Evolutionary conservation across 1,140 invertebrate genomes (phyloP).

Genomic region (Bursaphelenchus mucronatus): DNA sequence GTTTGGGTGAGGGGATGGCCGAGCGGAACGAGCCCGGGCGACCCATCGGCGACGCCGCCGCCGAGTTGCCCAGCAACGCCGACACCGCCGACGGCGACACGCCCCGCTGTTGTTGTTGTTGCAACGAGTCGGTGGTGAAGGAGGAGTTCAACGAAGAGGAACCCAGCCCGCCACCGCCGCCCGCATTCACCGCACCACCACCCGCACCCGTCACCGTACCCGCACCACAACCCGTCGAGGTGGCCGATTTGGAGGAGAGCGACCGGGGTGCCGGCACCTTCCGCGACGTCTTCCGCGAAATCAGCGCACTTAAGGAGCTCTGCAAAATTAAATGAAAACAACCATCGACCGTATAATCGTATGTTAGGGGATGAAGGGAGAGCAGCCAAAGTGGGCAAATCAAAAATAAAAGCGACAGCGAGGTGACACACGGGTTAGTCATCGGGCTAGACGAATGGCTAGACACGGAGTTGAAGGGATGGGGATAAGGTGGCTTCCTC

Average conservation of each 20-base stretch:
- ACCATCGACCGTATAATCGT: conserved; percentile 15
- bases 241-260: conserved; percentile 15
- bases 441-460: too few species aligned
- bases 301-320: conserved; percentile 55
- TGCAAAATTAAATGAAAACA: conserved; percentile 27
- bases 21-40: background rate
- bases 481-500: background rate
- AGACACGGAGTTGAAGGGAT: background rate
- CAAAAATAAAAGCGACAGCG: conserved; percentile 27
- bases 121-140: background rate
- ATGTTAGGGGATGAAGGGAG: conserved; percentile 23
- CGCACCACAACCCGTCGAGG: conserved; percentile 8
- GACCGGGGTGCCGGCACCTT: conserved; percentile 37
- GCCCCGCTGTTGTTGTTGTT: background rate
- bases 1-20: too few species aligned
- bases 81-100: conserved; percentile 9
- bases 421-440: background rate
- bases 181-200: conserved; percentile 3
- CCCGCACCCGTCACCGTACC: background rate
- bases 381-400: background rate
- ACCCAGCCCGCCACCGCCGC: background rate
- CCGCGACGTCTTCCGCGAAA: conserved; percentile 52
- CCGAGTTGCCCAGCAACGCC: background rate
- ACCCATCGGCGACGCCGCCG: background rate
- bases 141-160: background rate